Evolutionary conservation across 2,888 invertebrate species (phyloP).

Genomic region (Antheraea assamensis): DNA sequence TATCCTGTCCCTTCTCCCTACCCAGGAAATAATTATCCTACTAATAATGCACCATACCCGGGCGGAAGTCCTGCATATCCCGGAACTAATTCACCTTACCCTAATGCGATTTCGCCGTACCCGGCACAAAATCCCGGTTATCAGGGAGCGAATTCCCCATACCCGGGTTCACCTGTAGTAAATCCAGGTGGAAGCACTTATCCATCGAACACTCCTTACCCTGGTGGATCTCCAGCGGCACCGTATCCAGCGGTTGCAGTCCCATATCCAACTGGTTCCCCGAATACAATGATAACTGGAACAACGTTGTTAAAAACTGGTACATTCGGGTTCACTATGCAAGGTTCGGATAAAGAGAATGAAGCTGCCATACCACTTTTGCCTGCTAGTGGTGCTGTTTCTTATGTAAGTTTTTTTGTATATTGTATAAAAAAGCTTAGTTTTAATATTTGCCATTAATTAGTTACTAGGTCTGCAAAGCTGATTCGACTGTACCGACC

Average conservation of each 20-base stretch:
- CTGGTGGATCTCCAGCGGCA: constrained; percentile 25
- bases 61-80: constrained; percentile 20
- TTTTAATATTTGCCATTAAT: not conserved
- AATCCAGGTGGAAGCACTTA: constrained; percentile 31
- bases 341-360: constrained; percentile 15
- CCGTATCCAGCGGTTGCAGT: constrained; percentile 31
- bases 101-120: constrained; percentile 26
- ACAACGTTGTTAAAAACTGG: constrained; percentile 42
- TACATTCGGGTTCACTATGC: constrained; percentile 41
- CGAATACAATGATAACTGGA: not conserved
- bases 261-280: constrained; percentile 29
- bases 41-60: constrained; percentile 25
- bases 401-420: constrained; percentile 43
- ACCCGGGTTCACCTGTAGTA: constrained; percentile 24
- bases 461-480: too few species aligned
- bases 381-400: constrained; percentile 44
- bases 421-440: not conserved
- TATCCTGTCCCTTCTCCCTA: constrained; percentile 22
- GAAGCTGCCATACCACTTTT: constrained; percentile 40
- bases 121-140: constrained; percentile 25
- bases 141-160: constrained; percentile 28
- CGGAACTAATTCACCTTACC: constrained; percentile 31
- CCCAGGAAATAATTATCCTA: constrained; percentile 13
- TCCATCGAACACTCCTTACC: constrained; percentile 32
- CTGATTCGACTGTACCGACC: too few species aligned